Conservation (phyloP, 1,140 invertebrate species). For the Probaryconus sp. region DNA sequence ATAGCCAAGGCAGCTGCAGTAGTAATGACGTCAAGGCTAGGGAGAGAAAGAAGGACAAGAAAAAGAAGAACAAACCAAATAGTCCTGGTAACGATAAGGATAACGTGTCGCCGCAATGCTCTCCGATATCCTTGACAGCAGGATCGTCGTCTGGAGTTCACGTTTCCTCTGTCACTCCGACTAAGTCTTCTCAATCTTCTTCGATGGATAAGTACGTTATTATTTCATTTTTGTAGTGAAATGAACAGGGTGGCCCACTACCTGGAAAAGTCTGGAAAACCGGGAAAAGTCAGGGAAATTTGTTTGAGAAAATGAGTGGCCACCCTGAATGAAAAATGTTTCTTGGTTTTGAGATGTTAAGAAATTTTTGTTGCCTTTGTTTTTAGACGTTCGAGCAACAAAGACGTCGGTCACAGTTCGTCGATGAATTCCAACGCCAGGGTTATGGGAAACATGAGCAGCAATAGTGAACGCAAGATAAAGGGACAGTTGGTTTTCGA, state of each 20-base stretch:
- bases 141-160: slow-evolving; percentile 61
- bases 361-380: too few species aligned
- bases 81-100: slow-evolving; percentile 67
- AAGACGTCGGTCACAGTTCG: slow-evolving; percentile 37
- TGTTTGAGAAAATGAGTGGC: too few species aligned
- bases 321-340: too few species aligned
- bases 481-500: slow-evolving; percentile 80
- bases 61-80: slow-evolving; percentile 83
- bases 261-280: too few species aligned
- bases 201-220: slow-evolving; percentile 71
- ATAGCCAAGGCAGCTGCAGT: slow-evolving; percentile 90
- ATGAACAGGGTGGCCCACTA: too few species aligned
- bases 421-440: slow-evolving; percentile 52
- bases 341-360: too few species aligned
- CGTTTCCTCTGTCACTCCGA: slow-evolving; percentile 57
- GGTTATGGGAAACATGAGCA: slow-evolving; percentile 41
- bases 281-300: too few species aligned
- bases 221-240: too few species aligned
- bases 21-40: slow-evolving; percentile 85
- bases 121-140: slow-evolving; percentile 60
- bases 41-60: slow-evolving; percentile 86
- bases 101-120: slow-evolving; percentile 69
- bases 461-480: slow-evolving; percentile 71
- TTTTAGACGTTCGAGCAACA: slow-evolving; percentile 55
- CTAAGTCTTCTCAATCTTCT: slow-evolving; percentile 65